Base-by-base conservation (phyloP, 2,797 vertebrate species). In the Acipenser ruthenus region DNA sequence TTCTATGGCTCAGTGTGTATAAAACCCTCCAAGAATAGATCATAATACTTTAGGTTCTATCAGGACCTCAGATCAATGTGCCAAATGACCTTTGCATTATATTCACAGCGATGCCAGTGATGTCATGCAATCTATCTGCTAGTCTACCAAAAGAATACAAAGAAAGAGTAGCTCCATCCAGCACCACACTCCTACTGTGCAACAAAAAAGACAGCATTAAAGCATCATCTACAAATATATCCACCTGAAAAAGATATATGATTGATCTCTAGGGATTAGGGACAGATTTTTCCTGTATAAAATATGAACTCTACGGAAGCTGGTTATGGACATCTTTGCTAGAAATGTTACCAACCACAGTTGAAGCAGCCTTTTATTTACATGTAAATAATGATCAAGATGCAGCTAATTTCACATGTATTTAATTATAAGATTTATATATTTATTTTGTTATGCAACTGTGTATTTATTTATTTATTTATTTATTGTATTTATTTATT, bases 21-120 rank as follows among this genome's bases (percentile, higher is more conserved):
- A 86, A 83, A 84, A 77, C 80, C 72, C 74, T 81, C 88, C 76
- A 78, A 86, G 72, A 73, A 80, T 80, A 75, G 81, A 74, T 88
- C 72, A 79, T 84, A 86, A 84, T 82, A 80, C 74, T 82, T 79
- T 69, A 70, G 69, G 82, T 84, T 85, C 80, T 83, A 86, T 82
- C 80, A 75, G 76, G 84, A 86, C 79, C 72, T 82, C 72, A 84
- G 83, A 91, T 92, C 87, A 91, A 86, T 92, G 86, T 83, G 81
- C 83, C 77, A 76, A 69, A 70, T 87, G 81, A 88, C 80, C 87
- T 90, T 92, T 89, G 81, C 79, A 84, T 79, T 88, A 81, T 88
- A 83, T 70, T 80, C 63, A 79, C 74, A 82, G 79, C 75, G 87
- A 87, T 81, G 85, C 78, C 71, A 78, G 75, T 84, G 80, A 87